A percentile compares a stretch with the other conserved stretches of the same genome.
Evolutionary conservation across 2,888 invertebrate genomes (phyloP).

Genomic region (Melinopterus prodromus): DNA sequence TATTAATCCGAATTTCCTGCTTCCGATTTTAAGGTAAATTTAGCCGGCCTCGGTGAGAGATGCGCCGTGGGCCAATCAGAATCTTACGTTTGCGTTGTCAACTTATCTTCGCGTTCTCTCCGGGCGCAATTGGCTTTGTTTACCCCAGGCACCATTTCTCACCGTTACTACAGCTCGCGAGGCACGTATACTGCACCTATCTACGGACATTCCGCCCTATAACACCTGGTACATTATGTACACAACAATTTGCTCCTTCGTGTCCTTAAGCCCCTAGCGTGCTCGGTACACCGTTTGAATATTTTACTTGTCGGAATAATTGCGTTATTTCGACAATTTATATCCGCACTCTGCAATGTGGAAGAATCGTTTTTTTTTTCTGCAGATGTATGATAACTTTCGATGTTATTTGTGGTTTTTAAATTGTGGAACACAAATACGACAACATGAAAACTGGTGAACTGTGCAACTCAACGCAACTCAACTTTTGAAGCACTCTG

Average conservation of each 20-base stretch:
- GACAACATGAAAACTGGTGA: no score
- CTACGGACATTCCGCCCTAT: neutral
- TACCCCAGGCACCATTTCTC: neutral
- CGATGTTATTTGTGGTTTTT: no score
- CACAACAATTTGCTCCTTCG: neutral
- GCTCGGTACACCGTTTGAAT: neutral
- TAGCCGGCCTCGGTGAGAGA: neutral
- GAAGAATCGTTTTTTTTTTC: neutral
- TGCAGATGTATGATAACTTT: neutral
- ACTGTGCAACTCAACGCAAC: no score
- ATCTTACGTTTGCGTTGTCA: neutral
- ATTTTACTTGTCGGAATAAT: neutral
- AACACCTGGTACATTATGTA: slow-evolving; percentile 4
- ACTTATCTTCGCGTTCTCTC: neutral
- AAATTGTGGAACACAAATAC: no score
- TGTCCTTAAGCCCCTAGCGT: neutral
- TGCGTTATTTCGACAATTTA: neutral
- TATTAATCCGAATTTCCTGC: neutral
- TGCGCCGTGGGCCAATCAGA: neutral
- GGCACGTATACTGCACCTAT: neutral
- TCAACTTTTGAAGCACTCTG: no score
- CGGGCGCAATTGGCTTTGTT: neutral
- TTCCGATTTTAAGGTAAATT: neutral
- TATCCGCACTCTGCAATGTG: neutral
- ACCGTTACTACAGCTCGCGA: neutral